Base-by-base conservation (phyloP, 2,113 vertebrate species). In the Hippocampus abdominalis region DNA sequence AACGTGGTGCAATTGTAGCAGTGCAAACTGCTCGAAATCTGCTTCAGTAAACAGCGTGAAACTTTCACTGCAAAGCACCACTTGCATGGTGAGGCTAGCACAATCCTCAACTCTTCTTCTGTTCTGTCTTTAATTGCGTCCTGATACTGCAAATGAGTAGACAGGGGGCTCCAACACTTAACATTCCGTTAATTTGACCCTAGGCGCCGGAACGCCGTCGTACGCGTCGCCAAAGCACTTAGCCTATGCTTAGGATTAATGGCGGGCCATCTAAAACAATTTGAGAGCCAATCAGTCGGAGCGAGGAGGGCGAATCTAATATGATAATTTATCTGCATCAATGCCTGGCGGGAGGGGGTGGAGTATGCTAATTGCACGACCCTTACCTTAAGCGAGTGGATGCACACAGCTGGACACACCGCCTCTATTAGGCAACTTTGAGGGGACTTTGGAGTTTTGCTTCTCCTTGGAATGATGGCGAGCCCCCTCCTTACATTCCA, bases 271-370 rank as follows among this genome's bases (percentile, higher is more conserved):
- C 92, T 92, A 94, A 98, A 98, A 98, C 95, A 97, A 98, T 98
- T 98, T 98, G 95, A 94, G 95, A 96, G 94, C 94, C 94, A 95
- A 97, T 98, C 95, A 96, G 93, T 98, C 96, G 95, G 96, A 95
- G 94, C 94, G 94, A 95, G 95, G 94, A 96, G 96, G 95, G 95
- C 95, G 95, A 96, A 97, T 95, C 96, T 98, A 98, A 98, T 98
- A 97, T 99, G 95, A 96, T 99, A 98, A 99, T 98, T 96, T 94
- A 94, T 96, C 95, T 94, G 90, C 92, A 92, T 93, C 93, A 94
- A 92, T 81, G 93, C 95, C 90, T 97, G 94, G 96, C 95, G 89
- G 95, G 23, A 83, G 89, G 95, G 86, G 86, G 95, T 93, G 94
- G 89, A 88, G 91, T 94, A 97, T 98, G 96, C 94, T 96, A 98